Evolutionary conservation across 2,113 vertebrate genomes (phyloP).

Genomic region (Neofelis nebulosa): DNA sequence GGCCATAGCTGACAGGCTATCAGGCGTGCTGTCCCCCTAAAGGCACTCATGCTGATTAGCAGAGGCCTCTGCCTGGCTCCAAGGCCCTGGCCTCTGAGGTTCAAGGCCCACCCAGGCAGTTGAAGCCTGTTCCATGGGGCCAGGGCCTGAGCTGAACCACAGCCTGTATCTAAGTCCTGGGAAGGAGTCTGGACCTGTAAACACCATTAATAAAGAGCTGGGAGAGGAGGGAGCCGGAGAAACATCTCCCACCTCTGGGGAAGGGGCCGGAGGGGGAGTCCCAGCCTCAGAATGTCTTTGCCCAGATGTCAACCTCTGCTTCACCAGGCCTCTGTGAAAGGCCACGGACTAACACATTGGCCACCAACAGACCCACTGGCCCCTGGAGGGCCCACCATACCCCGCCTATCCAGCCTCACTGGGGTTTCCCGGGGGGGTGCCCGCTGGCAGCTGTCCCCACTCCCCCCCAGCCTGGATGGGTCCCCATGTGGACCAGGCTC

Average conservation of each 20-base stretch:
- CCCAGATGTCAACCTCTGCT: fast-evolving
- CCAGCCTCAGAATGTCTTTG: not conserved
- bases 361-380: fast-evolving
- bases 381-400: not conserved
- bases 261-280: no score
- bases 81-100: not conserved
- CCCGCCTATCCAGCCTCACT: fast-evolving
- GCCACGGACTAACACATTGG: fast-evolving
- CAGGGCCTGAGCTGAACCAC: not conserved
- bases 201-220: not conserved
- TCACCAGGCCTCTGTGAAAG: fast-evolving
- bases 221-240: fast-evolving
- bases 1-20: no score
- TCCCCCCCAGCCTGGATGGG: not conserved
- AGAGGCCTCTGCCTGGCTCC: not conserved
- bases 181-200: not conserved
- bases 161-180: fast-evolving
- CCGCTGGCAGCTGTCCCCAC: not conserved
- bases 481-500: not conserved
- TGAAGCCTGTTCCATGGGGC: not conserved
- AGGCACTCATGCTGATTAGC: not conserved
- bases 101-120: not conserved
- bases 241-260: not conserved
- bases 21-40: no score
- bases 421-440: not conserved